These are phyloP conservation scores for Diploptera punctata DNA, from an alignment of 2,888 invertebrate species.

Conservation along the genomic window DNA sequence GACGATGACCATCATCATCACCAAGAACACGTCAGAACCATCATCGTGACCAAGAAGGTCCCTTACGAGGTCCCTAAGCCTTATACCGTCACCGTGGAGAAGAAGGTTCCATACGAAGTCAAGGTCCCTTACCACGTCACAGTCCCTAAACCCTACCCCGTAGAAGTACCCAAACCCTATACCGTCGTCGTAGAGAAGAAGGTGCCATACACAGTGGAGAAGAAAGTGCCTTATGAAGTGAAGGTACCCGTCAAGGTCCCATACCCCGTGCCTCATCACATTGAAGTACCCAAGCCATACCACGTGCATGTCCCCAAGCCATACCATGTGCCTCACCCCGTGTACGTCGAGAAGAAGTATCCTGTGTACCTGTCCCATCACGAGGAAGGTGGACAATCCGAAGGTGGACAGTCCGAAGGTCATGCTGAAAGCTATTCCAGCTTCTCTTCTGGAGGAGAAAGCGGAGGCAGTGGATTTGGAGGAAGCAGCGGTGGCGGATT, in stretches of 20 bases:
- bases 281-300: slow-evolving; percentile 46
- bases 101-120: slow-evolving; percentile 51
- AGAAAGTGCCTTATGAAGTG: slow-evolving; percentile 61
- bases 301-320: slow-evolving; percentile 21
- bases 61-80: slow-evolving; percentile 50
- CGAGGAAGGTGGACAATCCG: neutral
- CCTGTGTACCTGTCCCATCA: slow-evolving; percentile 35
- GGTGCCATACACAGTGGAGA: slow-evolving; percentile 58
- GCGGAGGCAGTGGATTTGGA: neutral
- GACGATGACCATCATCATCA: neutral
- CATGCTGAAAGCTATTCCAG: neutral
- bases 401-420: neutral
- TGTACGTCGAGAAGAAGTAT: slow-evolving; percentile 50
- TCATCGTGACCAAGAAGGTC: slow-evolving; percentile 40
- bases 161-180: slow-evolving; percentile 52
- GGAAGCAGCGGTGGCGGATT: neutral
- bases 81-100: slow-evolving; percentile 51
- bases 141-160: slow-evolving; percentile 77
- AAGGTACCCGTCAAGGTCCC: slow-evolving; percentile 53
- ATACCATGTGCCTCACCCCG: neutral
- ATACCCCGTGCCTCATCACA: slow-evolving; percentile 51
- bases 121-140: slow-evolving; percentile 58
- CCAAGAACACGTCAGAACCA: slow-evolving; percentile 32
- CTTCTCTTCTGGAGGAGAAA: neutral
- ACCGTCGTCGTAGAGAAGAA: slow-evolving; percentile 58